These are phyloP conservation scores for Pheosia tremula DNA, from an alignment of 2,888 invertebrate species.

Conservation along the genomic window DNA sequence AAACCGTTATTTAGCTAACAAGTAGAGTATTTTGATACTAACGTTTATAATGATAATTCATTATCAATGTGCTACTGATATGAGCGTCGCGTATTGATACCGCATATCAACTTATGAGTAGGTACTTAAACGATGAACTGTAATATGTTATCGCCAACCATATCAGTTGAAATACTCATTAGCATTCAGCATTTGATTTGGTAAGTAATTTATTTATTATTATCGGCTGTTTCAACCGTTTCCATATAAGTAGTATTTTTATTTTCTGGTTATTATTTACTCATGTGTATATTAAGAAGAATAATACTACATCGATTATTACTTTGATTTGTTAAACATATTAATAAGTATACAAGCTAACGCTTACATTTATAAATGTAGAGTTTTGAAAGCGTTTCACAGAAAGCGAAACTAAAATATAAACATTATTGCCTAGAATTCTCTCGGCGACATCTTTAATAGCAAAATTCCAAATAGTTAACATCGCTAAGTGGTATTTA, in stretches of 20 bases:
- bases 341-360: too few relatives aligned
- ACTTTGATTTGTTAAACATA: too few relatives aligned
- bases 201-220: neutral
- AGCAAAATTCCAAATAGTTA: neutral
- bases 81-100: neutral
- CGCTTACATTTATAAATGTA: neutral
- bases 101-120: neutral
- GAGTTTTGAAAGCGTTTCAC: neutral
- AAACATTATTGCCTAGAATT: neutral
- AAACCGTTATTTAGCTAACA: too few relatives aligned
- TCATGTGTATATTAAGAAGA: too few relatives aligned
- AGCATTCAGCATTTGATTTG: neutral
- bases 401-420: neutral
- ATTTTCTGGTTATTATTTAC: too few relatives aligned
- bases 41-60: neutral
- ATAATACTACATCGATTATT: too few relatives aligned
- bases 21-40: too few relatives aligned
- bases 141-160: neutral
- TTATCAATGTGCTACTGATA: neutral
- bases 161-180: neutral
- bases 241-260: too few relatives aligned
- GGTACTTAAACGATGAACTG: neutral
- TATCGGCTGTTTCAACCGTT: too few relatives aligned
- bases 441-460: neutral
- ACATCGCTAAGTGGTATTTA: conserved; percentile 1